These are phyloP conservation scores for Idaea straminata DNA, from an alignment of 2,888 invertebrate species.

Conservation along the genomic window DNA sequence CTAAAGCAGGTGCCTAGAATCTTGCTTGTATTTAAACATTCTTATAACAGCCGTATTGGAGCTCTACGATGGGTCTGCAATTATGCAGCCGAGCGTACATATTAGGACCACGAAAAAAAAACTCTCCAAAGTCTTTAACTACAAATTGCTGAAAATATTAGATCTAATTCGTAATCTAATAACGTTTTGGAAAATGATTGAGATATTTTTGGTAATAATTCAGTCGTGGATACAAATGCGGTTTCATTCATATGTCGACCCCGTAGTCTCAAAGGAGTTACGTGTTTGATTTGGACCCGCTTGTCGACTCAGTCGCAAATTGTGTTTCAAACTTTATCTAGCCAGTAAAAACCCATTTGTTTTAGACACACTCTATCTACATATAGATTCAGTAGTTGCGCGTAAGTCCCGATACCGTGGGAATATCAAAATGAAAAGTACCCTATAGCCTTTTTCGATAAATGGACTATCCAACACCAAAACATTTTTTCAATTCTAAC, in stretches of 20 bases:
- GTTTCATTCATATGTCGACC: conserved; percentile 29
- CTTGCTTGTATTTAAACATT: too few species aligned
- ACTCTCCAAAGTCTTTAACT: not conserved
- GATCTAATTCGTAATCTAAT: conserved; percentile 10
- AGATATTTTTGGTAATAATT: not conserved
- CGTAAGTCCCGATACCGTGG: too few species aligned
- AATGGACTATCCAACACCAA: too few species aligned
- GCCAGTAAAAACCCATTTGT: conserved; percentile 41
- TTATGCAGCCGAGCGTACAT: too few species aligned
- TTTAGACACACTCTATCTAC: conserved; percentile 35
- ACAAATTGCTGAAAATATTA: not conserved
- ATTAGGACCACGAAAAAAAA: too few species aligned
- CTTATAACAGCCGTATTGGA: too few species aligned
- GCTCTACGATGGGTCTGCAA: too few species aligned
- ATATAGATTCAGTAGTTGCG: conserved; percentile 8
- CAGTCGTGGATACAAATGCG: conserved; percentile 3
- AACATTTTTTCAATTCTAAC: too few species aligned
- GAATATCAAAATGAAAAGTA: too few species aligned
- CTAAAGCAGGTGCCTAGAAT: too few species aligned
- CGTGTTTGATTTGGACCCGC: conserved; percentile 60
- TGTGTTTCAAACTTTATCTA: conserved; percentile 48
- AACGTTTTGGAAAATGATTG: conserved; percentile 14
- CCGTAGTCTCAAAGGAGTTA: conserved; percentile 51
- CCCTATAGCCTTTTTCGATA: too few species aligned
- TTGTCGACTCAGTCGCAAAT: conserved; percentile 46